These are phyloP conservation scores for Micoletzkya japonica DNA, from an alignment of 2,888 invertebrate species.

Conservation along the genomic window DNA sequence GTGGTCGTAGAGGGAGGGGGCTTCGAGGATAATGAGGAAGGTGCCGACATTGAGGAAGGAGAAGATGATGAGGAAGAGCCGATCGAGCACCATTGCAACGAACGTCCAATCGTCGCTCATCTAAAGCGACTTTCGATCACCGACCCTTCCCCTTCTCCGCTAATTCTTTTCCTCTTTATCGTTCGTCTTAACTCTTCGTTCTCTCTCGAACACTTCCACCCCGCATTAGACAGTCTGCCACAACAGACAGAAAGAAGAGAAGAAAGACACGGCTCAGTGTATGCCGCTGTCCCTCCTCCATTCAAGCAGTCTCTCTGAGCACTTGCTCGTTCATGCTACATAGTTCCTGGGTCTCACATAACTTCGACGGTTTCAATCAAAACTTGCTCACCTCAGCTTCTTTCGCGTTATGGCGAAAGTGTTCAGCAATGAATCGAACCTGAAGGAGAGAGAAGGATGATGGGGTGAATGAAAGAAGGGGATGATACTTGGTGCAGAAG, in stretches of 20 bases:
- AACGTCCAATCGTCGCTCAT: conserved; percentile 62
- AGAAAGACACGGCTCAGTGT: too few relatives aligned
- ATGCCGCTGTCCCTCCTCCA: too few relatives aligned
- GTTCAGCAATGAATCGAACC: conserved; percentile 62
- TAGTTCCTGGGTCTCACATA: too few relatives aligned
- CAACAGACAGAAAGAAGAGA: too few relatives aligned
- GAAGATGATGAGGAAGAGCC: conserved; percentile 61
- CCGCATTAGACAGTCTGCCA: too few relatives aligned
- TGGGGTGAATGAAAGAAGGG: neutral
- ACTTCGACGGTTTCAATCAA: neutral
- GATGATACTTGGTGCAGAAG: conserved; percentile 49
- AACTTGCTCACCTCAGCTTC: conserved; percentile 52
- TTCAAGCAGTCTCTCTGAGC: too few relatives aligned
- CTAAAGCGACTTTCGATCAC: conserved; percentile 38
- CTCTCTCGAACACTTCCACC: too few relatives aligned
- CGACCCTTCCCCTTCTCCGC: too few relatives aligned
- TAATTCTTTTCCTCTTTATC: too few relatives aligned
- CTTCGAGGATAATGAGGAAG: conserved; percentile 59
- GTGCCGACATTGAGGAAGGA: conserved; percentile 61
- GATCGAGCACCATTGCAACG: conserved; percentile 63
- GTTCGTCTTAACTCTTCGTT: too few relatives aligned
- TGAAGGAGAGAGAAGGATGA: neutral
- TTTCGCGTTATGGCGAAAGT: conserved; percentile 58
- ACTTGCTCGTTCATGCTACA: too few relatives aligned
- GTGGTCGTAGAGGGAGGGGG: conserved; percentile 60